Base-by-base conservation (phyloP, 2,113 vertebrate species). In the Trematomus loennbergii region DNA sequence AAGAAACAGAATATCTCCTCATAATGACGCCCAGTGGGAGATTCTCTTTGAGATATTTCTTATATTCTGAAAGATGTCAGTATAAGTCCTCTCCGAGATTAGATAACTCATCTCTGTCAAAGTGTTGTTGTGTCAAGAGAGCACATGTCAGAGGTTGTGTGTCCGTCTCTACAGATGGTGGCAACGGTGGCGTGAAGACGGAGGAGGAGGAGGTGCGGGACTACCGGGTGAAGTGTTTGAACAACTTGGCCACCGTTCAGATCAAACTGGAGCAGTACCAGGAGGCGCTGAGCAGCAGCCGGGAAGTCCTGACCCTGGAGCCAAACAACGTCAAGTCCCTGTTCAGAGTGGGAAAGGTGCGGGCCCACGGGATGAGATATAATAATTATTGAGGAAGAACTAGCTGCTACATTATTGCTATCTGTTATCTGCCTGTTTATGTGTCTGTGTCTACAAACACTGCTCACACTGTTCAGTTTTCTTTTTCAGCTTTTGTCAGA, bases 141-240 rank as follows among this genome's bases (percentile, higher is more conserved):
- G 45, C 17, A 48, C 59, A 69, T 36, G 59, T 70, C 40, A 62
- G 54, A 67, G 61, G 45, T 71, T 67, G 52, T 64, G 65, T 18
- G 36, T 17, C 18, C 79, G 62, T 87, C 33, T 75, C 43, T 66
- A 18, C 89, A 95, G 94, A 92, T 57, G 87, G 84, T 12, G 62
- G 65, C 18, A 75, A 71, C 13, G 52, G 67, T 8, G 45, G 73
- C 12, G 79, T 58, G 22, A 80, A 69, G 43, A 90, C 88, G 22
- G 95, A 96, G 78, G 94, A 93, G 79, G 94, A 95, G 62, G 96
- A 97, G 83, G 91, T 96, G 78, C 82, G 20, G 57, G 95, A 96
- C 63, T 95, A 96, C 82, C 88, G 94, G 12, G 90, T 96, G n/a
- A 97, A 97, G 88, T 97, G 95, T 92, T 93, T 97, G 74, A 97